A percentile compares a stretch with the other conserved stretches of the same genome.
These are phyloP conservation scores for Cichlasoma orientale DNA, from an alignment of 2,797 vertebrate genomes.

Conservation along the genomic window DNA sequence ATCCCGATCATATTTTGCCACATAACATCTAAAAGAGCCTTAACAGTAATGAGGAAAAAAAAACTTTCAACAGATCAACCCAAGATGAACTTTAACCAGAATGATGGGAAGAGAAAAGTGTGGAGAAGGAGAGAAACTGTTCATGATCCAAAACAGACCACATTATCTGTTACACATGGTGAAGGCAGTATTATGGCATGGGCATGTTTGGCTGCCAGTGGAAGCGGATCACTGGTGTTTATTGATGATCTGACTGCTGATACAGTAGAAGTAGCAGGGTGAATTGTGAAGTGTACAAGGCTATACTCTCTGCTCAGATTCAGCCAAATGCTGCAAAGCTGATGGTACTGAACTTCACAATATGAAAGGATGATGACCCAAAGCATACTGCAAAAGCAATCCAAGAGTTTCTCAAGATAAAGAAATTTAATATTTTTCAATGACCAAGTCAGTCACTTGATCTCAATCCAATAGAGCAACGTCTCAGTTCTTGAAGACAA, in stretches of 20 bases:
- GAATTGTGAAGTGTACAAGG: neutral
- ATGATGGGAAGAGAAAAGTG: neutral
- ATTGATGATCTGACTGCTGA: too few species aligned
- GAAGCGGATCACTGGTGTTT: too few species aligned
- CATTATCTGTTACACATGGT: neutral
- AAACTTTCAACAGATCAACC: neutral
- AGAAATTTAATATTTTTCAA: neutral
- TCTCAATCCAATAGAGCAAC: neutral
- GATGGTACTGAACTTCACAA: neutral
- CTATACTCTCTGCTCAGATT: neutral
- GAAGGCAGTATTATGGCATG: neutral
- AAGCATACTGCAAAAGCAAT: neutral
- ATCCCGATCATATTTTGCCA: neutral
- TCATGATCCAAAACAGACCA: neutral
- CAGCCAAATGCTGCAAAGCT: neutral
- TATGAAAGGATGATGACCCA: neutral
- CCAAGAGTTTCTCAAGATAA: neutral
- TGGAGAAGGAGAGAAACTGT: neutral
- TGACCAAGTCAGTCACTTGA: neutral
- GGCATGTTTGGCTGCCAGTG: neutral
- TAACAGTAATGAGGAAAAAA: neutral
- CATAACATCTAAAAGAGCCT: neutral
- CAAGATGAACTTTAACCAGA: neutral
- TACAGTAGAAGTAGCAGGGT: neutral
- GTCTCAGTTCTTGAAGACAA: neutral